phyloP scores from a whole-genome alignment of 2,888 invertebrate genomes.

The Drosophila neutralis region DNA sequence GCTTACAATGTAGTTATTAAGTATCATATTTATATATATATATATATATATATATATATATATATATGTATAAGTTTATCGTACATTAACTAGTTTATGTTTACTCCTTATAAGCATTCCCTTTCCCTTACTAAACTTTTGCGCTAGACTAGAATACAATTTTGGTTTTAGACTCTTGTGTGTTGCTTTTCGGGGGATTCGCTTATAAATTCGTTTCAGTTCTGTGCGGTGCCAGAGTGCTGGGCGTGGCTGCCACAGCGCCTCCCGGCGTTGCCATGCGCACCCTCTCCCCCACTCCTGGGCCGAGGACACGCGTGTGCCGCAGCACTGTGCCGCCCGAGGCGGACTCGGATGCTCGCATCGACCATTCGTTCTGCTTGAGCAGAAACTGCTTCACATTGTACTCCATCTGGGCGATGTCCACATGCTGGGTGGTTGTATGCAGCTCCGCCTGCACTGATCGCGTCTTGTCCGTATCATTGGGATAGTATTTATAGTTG shows the following conservation, averaged over 20 bases:
- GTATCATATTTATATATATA: conserved; percentile 28
- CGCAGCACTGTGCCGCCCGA: conserved; percentile 47
- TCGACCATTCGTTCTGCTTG: conserved; percentile 86
- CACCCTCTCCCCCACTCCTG: conserved; percentile 79
- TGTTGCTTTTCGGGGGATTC: background rate
- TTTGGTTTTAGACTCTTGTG: conserved; percentile 53
- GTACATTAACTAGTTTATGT: conserved; percentile 51
- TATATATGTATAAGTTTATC: conserved; percentile 24
- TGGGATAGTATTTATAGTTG: conserved; percentile 83
- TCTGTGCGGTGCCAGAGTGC: conserved; percentile 80
- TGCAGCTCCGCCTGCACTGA: conserved; percentile 82
- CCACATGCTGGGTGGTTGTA: conserved; percentile 85
- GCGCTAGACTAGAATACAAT: conserved; percentile 71
- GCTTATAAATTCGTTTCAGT: conserved; percentile 85
- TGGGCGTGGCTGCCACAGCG: conserved; percentile 57
- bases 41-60: conserved; percentile 18
- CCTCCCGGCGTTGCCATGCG: conserved; percentile 64
- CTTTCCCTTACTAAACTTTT: conserved; percentile 10
- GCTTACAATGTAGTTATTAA: conserved; percentile 39
- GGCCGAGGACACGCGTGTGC: conserved; percentile 77
- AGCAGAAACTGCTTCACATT: conserved; percentile 91
- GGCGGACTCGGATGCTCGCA: conserved; percentile 69
- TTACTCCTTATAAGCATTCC: conserved; percentile 34
- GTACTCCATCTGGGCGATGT: conserved; percentile 90
- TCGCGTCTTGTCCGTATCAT: conserved; percentile 81